Evolutionary conservation across 2,113 vertebrate genomes (phyloP), one percentile per base, ranked within the genome.

Genomic region (human): DNA sequence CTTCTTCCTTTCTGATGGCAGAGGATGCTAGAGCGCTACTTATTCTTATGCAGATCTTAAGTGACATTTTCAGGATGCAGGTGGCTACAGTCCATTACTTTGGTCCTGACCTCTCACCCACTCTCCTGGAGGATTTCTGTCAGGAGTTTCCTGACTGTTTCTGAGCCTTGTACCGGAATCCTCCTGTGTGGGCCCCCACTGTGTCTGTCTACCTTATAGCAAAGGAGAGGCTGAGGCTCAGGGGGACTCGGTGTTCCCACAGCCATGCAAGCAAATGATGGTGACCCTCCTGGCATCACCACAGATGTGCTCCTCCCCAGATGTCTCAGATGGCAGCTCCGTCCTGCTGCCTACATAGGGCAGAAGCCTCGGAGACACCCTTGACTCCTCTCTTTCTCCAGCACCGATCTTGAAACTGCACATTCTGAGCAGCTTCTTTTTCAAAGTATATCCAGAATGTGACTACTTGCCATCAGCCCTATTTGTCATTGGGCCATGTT

Each of bases 231-330:
- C 57, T 40, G 27, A 64, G 16, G 27, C 61, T 61, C 27, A 52
- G 14, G 6, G 40, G 23, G 61, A 1, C 40, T 40, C 85, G 0
- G 16, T 18, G 3, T 43, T 23, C 76, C 70, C 72, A 1, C 23
- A 45, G 23, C 43, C 8, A 0, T 27, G 5, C 20, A 8, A 1
- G 45, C 23, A 20, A 22, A 12, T 6, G 12, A 13, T 18, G 68
- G 2, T 25, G 43, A 52, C 5, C 1, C 32, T 7, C n/a, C 17
- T 8, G 6, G 2, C 4, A 16, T n/a, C 1, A 10, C 7, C 2
- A 22, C 20, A 11, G 12, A 59, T 6, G 16, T 12, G 55, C 43
- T 61, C 4, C 59, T 64, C 10, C 38, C 32, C 8, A 10, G 13
- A 18, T 5, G 2, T 23, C 17, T 16, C 38, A 35, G 2, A 17